Base-by-base conservation (phyloP, 2,888 invertebrate genomes). In the Deroplatys truncata region DNA sequence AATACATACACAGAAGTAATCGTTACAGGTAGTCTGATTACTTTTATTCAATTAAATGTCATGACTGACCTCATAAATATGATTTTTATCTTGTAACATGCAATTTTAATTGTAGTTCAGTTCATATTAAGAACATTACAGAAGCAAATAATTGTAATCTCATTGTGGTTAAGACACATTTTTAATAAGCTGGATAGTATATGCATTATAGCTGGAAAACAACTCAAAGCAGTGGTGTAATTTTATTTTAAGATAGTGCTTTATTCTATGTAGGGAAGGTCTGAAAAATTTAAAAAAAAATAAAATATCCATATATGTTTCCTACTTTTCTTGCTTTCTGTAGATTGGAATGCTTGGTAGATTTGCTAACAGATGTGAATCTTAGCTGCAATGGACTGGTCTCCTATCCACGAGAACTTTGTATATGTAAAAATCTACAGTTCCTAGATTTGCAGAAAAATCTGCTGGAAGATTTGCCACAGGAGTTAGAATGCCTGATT, bases 371-470 rank as follows among this genome's bases (percentile, higher is more conserved):
- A 0, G 96, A 97, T 92, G 93, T 97, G 49, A 95, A 97, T 92
- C 92, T 98, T 89, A 96, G 96, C 1, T 95, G 96, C 89, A 98
- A 98, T 94, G 94, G 93, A 91, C 93, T 98, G 82, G 93, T 94
- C 31, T 92, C 92, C 43, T 92, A 98, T 43, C 97, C 97, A 20
- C 93, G 95, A 35, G 92, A 91, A 85, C 90, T 94, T 88, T 0
- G 91, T 93, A 0, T 96, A 95, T 91, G 93, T 97, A 86, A 94
- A n/a, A 92, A 92, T 88, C 92, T 94, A 25, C 93, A 92, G 35
- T 93, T 91, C 90, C 91, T 94, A 28, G 94, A 94, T 91, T 91
- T 94, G 28, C 93, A 94, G 92, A 93, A 92, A 91, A 94, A 94
- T 91, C 92, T 92, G 86, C 91, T 94, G 89, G 91, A 92, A 16